These are phyloP conservation scores for Homarus americanus DNA, from an alignment of 1,140 invertebrate genomes.

Conservation along the genomic window DNA sequence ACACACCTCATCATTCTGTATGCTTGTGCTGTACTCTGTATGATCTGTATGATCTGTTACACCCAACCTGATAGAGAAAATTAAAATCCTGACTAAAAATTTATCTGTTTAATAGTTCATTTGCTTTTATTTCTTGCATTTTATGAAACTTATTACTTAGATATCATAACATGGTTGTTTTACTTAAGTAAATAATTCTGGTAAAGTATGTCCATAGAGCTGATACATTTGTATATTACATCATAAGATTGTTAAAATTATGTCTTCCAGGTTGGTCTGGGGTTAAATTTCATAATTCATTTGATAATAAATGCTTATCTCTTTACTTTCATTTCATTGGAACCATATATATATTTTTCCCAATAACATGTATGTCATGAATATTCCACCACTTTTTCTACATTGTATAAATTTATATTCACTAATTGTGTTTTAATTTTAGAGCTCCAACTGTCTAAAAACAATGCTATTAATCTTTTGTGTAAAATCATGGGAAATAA, in stretches of 20 bases:
- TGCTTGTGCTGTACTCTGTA: too few relatives aligned
- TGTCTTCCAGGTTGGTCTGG: constrained; percentile 15
- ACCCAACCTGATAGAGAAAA: neutral
- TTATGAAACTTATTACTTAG: neutral
- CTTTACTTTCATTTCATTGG: neutral
- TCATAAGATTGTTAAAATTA: constrained; percentile 4
- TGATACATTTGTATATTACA: neutral
- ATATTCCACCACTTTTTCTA: too few relatives aligned
- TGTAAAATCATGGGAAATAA: too few relatives aligned
- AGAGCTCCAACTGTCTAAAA: too few relatives aligned
- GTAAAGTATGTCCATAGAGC: neutral
- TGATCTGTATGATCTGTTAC: too few relatives aligned
- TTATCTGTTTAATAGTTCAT: neutral
- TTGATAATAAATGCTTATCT: constrained; percentile 14
- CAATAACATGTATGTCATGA: too few relatives aligned
- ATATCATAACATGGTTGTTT: neutral
- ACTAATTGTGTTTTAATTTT: too few relatives aligned
- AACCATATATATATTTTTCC: neutral
- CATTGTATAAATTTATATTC: too few relatives aligned
- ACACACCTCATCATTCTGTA: too few relatives aligned
- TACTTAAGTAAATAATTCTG: neutral
- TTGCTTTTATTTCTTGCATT: neutral
- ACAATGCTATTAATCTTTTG: too few relatives aligned
- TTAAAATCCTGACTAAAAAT: neutral
- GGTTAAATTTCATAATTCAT: constrained; percentile 6